Evolutionary conservation across 2,797 vertebrate species (phyloP).

Genomic region (Delichon dasypus): DNA sequence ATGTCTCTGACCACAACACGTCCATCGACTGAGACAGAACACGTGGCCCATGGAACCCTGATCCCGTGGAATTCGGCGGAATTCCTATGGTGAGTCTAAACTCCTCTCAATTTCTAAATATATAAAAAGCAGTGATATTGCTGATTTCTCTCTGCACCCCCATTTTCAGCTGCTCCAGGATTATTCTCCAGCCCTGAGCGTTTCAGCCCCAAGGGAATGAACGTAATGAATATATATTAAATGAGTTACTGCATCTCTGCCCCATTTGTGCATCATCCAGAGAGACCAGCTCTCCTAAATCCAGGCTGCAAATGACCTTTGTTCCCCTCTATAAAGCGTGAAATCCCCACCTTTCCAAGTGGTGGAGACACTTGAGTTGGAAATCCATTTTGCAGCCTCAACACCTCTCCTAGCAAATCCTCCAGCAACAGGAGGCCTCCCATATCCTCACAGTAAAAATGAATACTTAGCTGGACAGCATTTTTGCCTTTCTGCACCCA

Average conservation of each 20-base stretch:
- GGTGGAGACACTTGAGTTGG: fast-evolving
- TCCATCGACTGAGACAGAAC: neutral
- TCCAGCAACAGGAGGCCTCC: neutral
- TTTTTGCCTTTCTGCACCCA: neutral
- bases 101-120: neutral
- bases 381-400: neutral
- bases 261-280: neutral
- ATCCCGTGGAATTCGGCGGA: neutral
- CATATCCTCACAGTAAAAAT: neutral
- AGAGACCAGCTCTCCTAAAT: neutral
- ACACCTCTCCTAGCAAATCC: neutral
- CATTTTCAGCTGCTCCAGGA: neutral
- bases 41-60: neutral
- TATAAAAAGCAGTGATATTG: neutral
- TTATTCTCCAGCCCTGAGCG: neutral
- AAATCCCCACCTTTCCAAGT: fast-evolving
- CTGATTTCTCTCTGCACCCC: neutral
- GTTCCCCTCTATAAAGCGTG: neutral
- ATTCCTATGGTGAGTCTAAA: neutral
- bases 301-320: neutral
- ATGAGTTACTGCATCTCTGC: neutral
- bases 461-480: neutral
- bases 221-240: neutral
- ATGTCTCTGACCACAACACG: neutral
- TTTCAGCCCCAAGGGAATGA: neutral